Evolutionary conservation across 2,113 vertebrate genomes (phyloP).

Genomic region (Bufo bufo): DNA sequence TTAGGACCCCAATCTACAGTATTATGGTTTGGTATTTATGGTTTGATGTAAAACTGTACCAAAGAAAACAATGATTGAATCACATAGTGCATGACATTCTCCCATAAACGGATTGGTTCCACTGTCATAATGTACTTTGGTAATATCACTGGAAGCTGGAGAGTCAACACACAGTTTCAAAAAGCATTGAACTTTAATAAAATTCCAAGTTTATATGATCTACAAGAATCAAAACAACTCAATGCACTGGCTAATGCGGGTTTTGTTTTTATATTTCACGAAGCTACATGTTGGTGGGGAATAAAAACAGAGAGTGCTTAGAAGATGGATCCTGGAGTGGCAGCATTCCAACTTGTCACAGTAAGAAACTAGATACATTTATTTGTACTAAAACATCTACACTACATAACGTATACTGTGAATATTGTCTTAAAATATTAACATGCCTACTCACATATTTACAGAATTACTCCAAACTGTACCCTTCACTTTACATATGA

Average conservation of each 20-base stretch:
- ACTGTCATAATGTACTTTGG: too few species aligned
- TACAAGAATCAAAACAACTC: not conserved
- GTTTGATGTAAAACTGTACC: too few species aligned
- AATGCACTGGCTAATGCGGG: too few species aligned
- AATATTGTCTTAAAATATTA: not conserved
- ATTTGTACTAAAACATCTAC: not conserved
- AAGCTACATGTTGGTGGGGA: slow-evolving; percentile 62
- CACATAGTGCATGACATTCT: too few species aligned
- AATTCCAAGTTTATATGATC: not conserved
- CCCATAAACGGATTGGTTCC: too few species aligned
- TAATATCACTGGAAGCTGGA: too few species aligned
- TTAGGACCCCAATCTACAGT: too few species aligned
- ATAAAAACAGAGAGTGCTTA: slow-evolving; percentile 58
- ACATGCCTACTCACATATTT: too few species aligned
- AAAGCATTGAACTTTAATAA: not conserved
- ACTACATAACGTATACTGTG: not conserved
- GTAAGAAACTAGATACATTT: not conserved
- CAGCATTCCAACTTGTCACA: not conserved
- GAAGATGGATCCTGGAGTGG: slow-evolving; percentile 17
- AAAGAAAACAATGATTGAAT: too few species aligned
- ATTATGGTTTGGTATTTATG: too few species aligned
- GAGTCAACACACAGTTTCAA: not conserved
- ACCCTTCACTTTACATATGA: too few species aligned
- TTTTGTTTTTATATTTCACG: not conserved
- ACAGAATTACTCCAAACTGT: too few species aligned